These are phyloP conservation scores for Taenioides sp. DNA, from an alignment of 2,797 vertebrate species.

Conservation along the genomic window DNA sequence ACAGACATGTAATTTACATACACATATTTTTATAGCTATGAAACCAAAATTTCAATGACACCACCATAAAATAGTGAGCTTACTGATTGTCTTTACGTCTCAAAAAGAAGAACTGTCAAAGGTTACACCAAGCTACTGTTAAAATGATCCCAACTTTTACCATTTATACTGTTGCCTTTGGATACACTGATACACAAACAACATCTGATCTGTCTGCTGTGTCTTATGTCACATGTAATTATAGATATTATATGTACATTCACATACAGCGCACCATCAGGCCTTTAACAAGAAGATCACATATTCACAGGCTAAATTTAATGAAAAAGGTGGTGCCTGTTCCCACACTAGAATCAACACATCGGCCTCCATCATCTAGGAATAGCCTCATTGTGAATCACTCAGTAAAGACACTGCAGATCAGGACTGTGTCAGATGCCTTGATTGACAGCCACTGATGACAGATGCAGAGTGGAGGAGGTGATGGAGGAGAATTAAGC, in stretches of 20 bases:
- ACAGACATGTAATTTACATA: no score
- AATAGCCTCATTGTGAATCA: constrained; percentile 53
- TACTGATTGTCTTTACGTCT: neutral
- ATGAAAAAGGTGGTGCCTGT: constrained; percentile 22
- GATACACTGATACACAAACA: neutral
- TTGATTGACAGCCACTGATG: constrained; percentile 59
- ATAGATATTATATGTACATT: neutral
- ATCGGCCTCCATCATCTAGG: constrained; percentile 50
- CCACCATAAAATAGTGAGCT: neutral
- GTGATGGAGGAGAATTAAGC: constrained; percentile 35
- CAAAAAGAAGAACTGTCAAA: neutral
- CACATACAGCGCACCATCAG: neutral
- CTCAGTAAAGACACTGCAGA: constrained; percentile 29
- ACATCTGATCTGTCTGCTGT: neutral
- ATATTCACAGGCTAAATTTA: constrained; percentile 24
- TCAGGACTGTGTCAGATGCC: constrained; percentile 27
- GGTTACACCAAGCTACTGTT: neutral
- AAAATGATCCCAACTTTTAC: no score
- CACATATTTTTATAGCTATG: no score
- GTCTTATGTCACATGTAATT: neutral
- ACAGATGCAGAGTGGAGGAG: constrained; percentile 46
- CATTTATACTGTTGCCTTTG: neutral
- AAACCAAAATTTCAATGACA: neutral
- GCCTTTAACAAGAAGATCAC: neutral
- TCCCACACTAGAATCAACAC: constrained; percentile 27